Evolutionary conservation across 30 jellyfish, hydroid and myxozoan genomes (phyloP), one percentile per base, ranked within the genome.

Genomic region (Chrysaora quinquecirrha): DNA sequence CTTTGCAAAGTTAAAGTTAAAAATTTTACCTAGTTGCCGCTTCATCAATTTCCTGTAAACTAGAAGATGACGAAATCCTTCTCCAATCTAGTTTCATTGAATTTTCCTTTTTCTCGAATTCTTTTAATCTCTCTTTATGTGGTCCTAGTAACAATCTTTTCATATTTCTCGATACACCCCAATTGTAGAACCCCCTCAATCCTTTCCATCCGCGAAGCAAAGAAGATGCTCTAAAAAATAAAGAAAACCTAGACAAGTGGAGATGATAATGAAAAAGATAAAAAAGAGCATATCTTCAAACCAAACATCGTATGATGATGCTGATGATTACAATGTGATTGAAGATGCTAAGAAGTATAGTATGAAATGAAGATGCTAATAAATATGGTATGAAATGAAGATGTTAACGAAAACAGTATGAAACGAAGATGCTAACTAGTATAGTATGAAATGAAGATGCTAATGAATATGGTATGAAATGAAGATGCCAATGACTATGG

Each of bases 21-120:
- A n/a, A n/a, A n/a, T n/a, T n/a, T n/a, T 52, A 80, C 91, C 69
- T 38, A 1, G 32, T 47, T 3, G 83, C 91, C n/a, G 83, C 73
- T 21, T 65, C 71, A 64, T 94, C 99, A 66, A 94, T 65, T 52
- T 87, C 96, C 34, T 87, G 90, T 56, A 94, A 46, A 22, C 95
- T 65, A 23, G 94, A 78, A 9, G 99, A 78, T 35, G 96, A 85
- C 0, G 90, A 70, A 4, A 94, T 77, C 46, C 58, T 71, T 43
- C 90, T 67, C 99, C 99, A 94, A 61, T 94, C 97, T 38, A 87
- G 30, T 14, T 27, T 34, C 3, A n/a, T 48, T 1, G 73, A 74
- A 27, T 67, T 32, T 2, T 72, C 71, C 23, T 70, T 48, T 23
- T 74, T 34, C 21, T 81, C 90, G 21, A 64, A 78, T 33, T 68